phyloP scores from a whole-genome alignment of 1,140 invertebrate species.

The Heliconius nattereri region DNA sequence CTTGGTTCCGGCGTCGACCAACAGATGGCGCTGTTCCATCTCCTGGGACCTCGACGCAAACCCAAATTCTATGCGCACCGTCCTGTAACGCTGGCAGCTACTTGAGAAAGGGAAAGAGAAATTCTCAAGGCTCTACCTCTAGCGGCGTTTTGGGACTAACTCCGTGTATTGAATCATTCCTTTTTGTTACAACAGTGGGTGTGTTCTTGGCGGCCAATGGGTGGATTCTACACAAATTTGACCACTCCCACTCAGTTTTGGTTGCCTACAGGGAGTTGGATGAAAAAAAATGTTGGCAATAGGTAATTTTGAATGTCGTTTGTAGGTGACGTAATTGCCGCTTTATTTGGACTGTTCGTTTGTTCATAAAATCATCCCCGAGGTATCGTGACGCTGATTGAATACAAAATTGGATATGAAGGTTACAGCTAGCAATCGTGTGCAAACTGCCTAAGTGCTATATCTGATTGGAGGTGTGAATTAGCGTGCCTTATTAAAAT shows the following conservation, averaged over 20 bases:
- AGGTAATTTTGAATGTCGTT: slow-evolving; percentile 78
- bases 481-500: background rate
- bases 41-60: slow-evolving; percentile 62
- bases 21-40: slow-evolving; percentile 61
- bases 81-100: slow-evolving; percentile 67
- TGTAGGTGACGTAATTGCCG: slow-evolving; percentile 72
- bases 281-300: slow-evolving; percentile 74
- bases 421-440: slow-evolving; percentile 31
- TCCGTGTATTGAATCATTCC: slow-evolving; percentile 56
- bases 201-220: slow-evolving; percentile 66
- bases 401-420: slow-evolving; percentile 57
- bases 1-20: slow-evolving; percentile 43
- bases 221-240: slow-evolving; percentile 53
- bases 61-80: slow-evolving; percentile 65
- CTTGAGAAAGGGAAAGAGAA: slow-evolving; percentile 76
- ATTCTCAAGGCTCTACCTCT: slow-evolving; percentile 74
- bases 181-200: slow-evolving; percentile 69
- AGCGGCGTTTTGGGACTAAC: slow-evolving; percentile 54
- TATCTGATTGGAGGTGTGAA: slow-evolving; percentile 1
- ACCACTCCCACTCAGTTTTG: slow-evolving; percentile 74
- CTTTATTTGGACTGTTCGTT: slow-evolving; percentile 66
- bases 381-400: slow-evolving; percentile 61
- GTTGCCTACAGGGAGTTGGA: slow-evolving; percentile 77
- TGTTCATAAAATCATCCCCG: slow-evolving; percentile 57
- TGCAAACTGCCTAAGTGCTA: background rate